phyloP scores from a whole-genome alignment of 2,888 invertebrate species.

The Spodoptera picta region DNA sequence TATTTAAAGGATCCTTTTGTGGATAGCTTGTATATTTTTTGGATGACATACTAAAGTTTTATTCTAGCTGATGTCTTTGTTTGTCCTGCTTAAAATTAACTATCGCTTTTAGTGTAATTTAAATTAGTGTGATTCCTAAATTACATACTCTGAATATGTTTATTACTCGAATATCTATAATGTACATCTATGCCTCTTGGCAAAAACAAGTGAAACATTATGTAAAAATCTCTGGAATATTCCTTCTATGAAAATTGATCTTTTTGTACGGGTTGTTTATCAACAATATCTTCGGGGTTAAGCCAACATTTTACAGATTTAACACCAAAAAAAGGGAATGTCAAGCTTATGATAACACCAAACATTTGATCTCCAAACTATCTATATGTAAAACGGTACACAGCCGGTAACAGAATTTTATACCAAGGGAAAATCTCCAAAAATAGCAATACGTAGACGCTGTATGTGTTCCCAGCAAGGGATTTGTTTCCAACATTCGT shows the following conservation, averaged over 20 bases:
- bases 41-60: too few relatives aligned
- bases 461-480: conserved; percentile 43
- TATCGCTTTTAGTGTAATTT: too few relatives aligned
- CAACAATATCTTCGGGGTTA: conserved; percentile 3
- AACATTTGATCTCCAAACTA: conserved; percentile 42
- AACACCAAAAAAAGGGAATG: conserved; percentile 1
- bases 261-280: background rate
- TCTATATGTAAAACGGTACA: conserved; percentile 45
- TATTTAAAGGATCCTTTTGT: background rate
- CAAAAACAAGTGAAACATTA: too few relatives aligned
- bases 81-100: too few relatives aligned
- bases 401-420: conserved; percentile 52
- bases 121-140: too few relatives aligned
- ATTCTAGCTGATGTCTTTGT: too few relatives aligned
- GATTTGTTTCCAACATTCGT: conserved; percentile 53
- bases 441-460: conserved; percentile 50
- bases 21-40: too few relatives aligned
- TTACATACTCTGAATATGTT: too few relatives aligned
- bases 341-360: conserved; percentile 18
- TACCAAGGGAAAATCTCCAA: conserved; percentile 56
- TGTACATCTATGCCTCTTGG: too few relatives aligned
- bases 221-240: background rate
- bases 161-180: too few relatives aligned
- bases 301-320: conserved; percentile 6
- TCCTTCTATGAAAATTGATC: background rate